Conservation (phyloP, 2,888 invertebrate species). For the Diarsia brunnea region DNA sequence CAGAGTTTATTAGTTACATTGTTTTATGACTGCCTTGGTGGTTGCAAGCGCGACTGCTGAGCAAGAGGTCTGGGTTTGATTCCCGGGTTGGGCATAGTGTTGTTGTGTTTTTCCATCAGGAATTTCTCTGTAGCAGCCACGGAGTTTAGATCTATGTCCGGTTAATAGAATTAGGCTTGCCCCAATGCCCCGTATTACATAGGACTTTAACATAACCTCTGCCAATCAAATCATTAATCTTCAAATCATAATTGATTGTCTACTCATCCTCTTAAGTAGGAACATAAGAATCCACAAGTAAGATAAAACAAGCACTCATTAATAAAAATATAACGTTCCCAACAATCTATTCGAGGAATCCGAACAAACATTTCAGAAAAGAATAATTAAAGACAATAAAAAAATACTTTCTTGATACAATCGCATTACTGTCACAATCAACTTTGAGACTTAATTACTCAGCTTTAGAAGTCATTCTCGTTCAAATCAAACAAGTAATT, state of each 20-base stretch:
- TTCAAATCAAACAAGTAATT: slow-evolving; percentile 72
- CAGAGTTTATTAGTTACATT: not conserved
- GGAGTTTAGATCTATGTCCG: no score
- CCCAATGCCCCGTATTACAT: not conserved
- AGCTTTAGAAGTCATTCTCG: slow-evolving; percentile 64
- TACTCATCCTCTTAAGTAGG: not conserved
- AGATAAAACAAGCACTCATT: slow-evolving; percentile 29
- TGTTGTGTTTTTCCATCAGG: no score
- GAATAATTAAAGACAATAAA: slow-evolving; percentile 65
- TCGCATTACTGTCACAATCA: slow-evolving; percentile 51
- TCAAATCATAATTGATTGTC: not conserved
- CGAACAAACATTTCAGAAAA: slow-evolving; percentile 48
- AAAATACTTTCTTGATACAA: slow-evolving; percentile 54
- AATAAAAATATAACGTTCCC: slow-evolving; percentile 38
- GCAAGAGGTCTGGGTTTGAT: not conserved
- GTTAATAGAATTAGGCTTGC: not conserved
- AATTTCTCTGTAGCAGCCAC: not conserved
- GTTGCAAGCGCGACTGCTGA: not conserved
- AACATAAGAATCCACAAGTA: not conserved
- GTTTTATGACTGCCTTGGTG: not conserved
- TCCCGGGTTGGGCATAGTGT: not conserved
- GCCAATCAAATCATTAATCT: not conserved
- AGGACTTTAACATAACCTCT: no score
- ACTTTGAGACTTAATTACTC: slow-evolving; percentile 39
- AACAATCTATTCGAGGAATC: slow-evolving; percentile 38